A percentile compares a stretch with the other conserved stretches of the same genome.
Conservation (phyloP, 2,888 invertebrate species). For the Eurytoma californica region DNA sequence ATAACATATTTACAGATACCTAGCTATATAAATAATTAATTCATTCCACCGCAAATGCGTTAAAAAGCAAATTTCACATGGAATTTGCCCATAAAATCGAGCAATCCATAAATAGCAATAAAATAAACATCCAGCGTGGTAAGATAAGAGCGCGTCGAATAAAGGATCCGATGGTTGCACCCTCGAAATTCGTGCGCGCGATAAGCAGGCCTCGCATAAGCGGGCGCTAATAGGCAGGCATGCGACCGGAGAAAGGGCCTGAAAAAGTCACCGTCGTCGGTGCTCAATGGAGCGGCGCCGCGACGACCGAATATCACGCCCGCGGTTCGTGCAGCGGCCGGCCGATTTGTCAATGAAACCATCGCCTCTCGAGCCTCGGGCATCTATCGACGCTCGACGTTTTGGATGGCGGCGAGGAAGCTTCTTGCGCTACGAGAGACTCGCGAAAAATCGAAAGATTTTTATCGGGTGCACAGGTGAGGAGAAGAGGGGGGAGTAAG, state of each 20-base stretch:
- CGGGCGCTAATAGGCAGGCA: too few relatives aligned
- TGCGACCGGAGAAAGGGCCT: slow-evolving; percentile 4
- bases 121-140: too few relatives aligned
- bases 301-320: slow-evolving; percentile 37
- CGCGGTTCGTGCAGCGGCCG: slow-evolving; percentile 36
- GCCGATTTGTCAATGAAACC: slow-evolving; percentile 55
- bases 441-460: too few relatives aligned
- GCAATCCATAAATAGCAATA: too few relatives aligned
- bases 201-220: neutral
- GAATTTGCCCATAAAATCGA: too few relatives aligned
- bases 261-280: neutral
- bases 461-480: too few relatives aligned
- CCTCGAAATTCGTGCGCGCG: neutral
- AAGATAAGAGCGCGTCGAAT: too few relatives aligned
- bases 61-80: too few relatives aligned
- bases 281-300: slow-evolving; percentile 45
- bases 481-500: too few relatives aligned
- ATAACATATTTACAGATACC: too few relatives aligned
- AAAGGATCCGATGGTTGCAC: neutral
- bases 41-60: too few relatives aligned
- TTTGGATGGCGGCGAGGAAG: neutral
- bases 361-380: neutral
- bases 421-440: neutral
- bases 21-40: too few relatives aligned
- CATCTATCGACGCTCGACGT: neutral